Evolutionary conservation across 2,113 vertebrate species (phyloP).

Genomic region (Myiozetetes cayanensis): DNA sequence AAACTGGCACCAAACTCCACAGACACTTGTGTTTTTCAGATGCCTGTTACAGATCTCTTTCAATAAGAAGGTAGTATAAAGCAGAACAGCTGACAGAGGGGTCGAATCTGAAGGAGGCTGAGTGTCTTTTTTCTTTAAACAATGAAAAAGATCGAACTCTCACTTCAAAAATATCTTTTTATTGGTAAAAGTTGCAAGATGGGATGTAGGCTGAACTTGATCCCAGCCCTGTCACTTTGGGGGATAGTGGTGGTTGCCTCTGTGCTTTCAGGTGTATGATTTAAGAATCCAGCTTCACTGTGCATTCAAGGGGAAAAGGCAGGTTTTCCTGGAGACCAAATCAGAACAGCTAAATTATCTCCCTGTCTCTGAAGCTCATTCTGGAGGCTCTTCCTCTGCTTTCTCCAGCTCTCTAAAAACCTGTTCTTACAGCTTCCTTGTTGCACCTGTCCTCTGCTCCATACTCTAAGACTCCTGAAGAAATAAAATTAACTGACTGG

Average conservation of each 20-base stretch:
- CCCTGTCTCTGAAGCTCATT: background rate
- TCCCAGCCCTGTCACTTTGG: background rate
- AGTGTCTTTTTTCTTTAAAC: background rate
- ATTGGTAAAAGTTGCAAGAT: background rate
- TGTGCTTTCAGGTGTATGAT: background rate
- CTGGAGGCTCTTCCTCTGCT: background rate
- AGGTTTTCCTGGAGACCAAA: background rate
- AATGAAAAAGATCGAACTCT: background rate
- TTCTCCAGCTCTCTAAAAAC: background rate
- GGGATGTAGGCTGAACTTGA: background rate
- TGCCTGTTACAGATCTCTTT: background rate
- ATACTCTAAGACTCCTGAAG: background rate
- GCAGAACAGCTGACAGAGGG: background rate
- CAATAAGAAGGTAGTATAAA: background rate
- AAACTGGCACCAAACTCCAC: background rate
- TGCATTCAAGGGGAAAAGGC: background rate
- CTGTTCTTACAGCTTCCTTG: background rate
- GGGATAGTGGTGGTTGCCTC: background rate
- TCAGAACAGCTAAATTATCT: background rate
- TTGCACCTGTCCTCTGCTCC: background rate
- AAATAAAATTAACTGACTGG: background rate
- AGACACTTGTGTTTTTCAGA: background rate
- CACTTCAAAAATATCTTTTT: background rate
- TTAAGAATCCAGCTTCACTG: background rate
- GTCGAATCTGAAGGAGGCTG: background rate